phyloP scores from a whole-genome alignment of 92 coral and sea anemone species.

The Paramuricea clavata region DNA sequence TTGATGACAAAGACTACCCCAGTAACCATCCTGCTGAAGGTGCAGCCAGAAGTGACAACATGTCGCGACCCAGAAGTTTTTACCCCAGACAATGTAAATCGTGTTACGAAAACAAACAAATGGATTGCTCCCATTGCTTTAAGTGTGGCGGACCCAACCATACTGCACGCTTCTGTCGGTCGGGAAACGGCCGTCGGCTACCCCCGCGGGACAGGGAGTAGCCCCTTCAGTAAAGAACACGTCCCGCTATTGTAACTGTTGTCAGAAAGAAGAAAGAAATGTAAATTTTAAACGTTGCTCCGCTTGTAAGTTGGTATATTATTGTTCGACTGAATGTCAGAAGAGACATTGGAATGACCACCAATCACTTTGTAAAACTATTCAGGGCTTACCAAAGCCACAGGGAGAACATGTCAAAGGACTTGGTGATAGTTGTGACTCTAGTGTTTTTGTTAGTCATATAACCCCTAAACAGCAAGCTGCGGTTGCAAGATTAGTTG shows the following conservation, averaged over 20 bases:
- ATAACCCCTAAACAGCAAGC: background rate
- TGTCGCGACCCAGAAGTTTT: slow-evolving; percentile 33
- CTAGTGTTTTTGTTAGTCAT: too few relatives aligned
- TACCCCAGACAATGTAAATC: too few relatives aligned
- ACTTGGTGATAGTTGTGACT: too few relatives aligned
- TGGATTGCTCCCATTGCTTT: slow-evolving; percentile 54
- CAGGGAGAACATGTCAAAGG: slow-evolving; percentile 28
- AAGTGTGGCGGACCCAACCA: slow-evolving; percentile 74
- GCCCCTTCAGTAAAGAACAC: slow-evolving; percentile 39
- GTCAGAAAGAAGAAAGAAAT: slow-evolving; percentile 2
- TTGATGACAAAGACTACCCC: too few relatives aligned
- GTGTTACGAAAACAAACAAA: slow-evolving; percentile 50
- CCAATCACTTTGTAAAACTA: too few relatives aligned
- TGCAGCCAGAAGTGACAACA: background rate
- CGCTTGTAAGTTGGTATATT: slow-evolving; percentile 4
- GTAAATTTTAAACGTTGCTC: slow-evolving; percentile 37
- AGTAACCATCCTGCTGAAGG: slow-evolving; percentile 7
- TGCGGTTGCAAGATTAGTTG: too few relatives aligned
- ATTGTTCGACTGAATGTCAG: slow-evolving; percentile 50
- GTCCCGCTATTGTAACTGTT: slow-evolving; percentile 37
- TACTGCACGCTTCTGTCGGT: slow-evolving; percentile 26
- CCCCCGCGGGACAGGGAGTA: slow-evolving; percentile 73
- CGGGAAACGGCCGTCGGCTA: slow-evolving; percentile 69
- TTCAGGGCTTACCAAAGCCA: background rate
- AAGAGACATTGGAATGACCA: too few relatives aligned